Evolutionary conservation across 2,797 vertebrate species (phyloP).

Genomic region (Craterocephalus amniculus): DNA sequence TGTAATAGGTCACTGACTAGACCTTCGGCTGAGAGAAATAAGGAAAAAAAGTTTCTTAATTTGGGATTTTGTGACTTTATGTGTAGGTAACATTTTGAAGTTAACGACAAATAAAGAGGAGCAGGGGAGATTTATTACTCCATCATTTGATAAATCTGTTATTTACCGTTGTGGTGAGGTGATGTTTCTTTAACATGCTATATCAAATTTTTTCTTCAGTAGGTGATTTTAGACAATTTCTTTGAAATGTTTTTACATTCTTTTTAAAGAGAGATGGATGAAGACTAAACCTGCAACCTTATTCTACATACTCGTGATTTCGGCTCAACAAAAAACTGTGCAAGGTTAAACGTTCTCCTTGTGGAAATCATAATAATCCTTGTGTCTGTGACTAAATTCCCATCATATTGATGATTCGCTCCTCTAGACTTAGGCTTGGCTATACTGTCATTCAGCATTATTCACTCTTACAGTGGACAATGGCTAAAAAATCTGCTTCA

Average conservation of each 20-base stretch:
- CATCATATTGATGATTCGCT: not conserved
- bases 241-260: constrained; percentile 33
- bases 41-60: constrained; percentile 11
- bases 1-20: constrained; percentile 75
- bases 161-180: not conserved
- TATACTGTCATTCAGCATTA: too few species aligned
- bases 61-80: constrained; percentile 20
- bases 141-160: not conserved
- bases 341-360: not conserved
- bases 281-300: constrained; percentile 1
- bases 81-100: constrained; percentile 4
- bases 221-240: constrained; percentile 38
- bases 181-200: not conserved
- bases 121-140: not conserved
- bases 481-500: too few species aligned
- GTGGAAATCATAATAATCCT: not conserved
- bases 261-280: not conserved
- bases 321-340: not conserved
- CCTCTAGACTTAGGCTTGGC: not conserved
- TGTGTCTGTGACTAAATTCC: not conserved
- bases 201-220: not conserved
- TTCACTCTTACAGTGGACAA: too few species aligned
- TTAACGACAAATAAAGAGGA: constrained; percentile 16
- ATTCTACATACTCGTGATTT: not conserved
- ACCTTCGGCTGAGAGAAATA: constrained; percentile 68